A percentile compares a stretch with the other conserved stretches of the same genome.
phyloP scores from a whole-genome alignment of 2,888 invertebrate species.

The Drosophila meridionalis region DNA sequence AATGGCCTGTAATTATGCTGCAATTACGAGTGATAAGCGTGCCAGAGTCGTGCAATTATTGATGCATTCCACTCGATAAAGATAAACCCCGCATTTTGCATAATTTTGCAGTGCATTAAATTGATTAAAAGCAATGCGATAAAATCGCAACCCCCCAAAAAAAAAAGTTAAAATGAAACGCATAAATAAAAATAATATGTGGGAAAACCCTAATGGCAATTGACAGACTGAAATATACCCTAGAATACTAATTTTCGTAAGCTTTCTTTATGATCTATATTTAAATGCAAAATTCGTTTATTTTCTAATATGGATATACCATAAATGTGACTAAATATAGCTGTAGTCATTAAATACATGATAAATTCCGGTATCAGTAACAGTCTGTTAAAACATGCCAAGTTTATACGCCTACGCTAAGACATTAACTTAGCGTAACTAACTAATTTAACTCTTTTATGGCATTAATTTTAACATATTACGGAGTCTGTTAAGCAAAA shows the following conservation, averaged over 20 bases:
- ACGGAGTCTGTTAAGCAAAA: too few species aligned
- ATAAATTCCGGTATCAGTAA: not conserved
- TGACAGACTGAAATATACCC: conserved; percentile 13
- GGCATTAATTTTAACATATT: not conserved
- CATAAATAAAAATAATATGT: conserved; percentile 11
- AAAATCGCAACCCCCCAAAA: conserved; percentile 74
- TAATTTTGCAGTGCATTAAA: conserved; percentile 74
- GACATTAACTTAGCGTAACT: not conserved
- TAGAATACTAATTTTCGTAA: not conserved
- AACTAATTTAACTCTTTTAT: not conserved
- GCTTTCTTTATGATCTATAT: too few species aligned
- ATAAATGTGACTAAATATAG: too few species aligned
- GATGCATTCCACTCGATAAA: conserved; percentile 58
- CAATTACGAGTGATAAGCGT: conserved; percentile 57
- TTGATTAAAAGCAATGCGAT: conserved; percentile 73
- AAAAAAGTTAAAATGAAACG: conserved; percentile 18
- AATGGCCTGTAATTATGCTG: conserved; percentile 60
- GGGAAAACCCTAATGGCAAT: not conserved
- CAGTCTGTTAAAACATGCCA: not conserved
- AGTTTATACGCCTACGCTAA: not conserved
- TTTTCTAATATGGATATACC: too few species aligned
- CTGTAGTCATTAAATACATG: not conserved
- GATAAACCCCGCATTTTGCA: conserved; percentile 45
- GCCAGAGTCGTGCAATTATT: conserved; percentile 52
- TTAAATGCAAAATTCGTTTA: too few species aligned